Evolutionary conservation across 2,888 invertebrate species (phyloP), one percentile per base, ranked within the genome.

Genomic region (Lepeophtheirus nordmannii): DNA sequence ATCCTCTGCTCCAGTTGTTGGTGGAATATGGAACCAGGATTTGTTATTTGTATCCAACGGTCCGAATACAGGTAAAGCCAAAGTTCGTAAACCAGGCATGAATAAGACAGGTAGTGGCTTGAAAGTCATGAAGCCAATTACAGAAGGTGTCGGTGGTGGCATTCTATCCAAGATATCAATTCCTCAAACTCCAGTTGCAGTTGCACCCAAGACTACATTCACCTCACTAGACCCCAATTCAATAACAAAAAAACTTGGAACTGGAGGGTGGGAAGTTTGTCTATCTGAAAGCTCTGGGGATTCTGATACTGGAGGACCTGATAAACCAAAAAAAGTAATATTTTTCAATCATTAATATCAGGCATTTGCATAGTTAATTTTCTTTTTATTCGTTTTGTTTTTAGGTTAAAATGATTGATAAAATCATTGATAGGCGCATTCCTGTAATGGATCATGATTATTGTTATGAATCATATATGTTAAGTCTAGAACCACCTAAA

Each of bases 1-100:
- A 14, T 46, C 53, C 1, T 46, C 53, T n/a, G 53, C 53, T n/a
- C 66, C 66, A 12, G 66, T 66, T 14, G 14, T 66, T 12, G 59
- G 60, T 5, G 66, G 66, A 12, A 58, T 66, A 39, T 66, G 66
- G 66, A 66, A 66, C 40, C 66, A 66, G 46, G 66, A 66, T 46
- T 37, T 66, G n/a, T 41, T 66, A 30, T 66, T 66, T 46, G 41
- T 66, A 8, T 30, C 39, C 40, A 60, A 66, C 1, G 58, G 22
- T 12, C 39, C 62, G 17, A 62, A 62, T 17, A 41, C 20, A n/a
- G 23, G 20, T n/a, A 23, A 63, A 10, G 23, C 41, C 17, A 56
- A 46, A 23, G 37, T 53, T 37, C 23, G 37, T 12, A 37, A 22
- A n/a, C 30, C 23, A 11, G 37, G 61, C n/a, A 30, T 30, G 30